Conservation (phyloP, 2,113 vertebrate species). For the Otocyon megalotis region DNA sequence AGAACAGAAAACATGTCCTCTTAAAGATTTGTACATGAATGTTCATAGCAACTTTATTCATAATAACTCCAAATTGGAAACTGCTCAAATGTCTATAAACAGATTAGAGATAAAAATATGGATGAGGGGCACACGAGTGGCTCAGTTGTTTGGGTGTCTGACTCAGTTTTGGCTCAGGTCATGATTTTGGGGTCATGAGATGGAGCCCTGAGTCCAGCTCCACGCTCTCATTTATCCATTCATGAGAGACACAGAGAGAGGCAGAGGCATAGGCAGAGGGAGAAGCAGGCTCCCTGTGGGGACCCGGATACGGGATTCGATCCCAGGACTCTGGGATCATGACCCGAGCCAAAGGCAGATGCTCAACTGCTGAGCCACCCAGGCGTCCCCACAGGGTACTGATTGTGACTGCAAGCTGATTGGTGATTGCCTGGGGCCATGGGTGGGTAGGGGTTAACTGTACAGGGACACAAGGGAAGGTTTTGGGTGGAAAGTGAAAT, state of each 20-base stretch:
- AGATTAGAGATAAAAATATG: background rate
- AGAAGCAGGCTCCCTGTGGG: no score
- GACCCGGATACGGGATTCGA: no score
- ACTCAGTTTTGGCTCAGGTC: background rate
- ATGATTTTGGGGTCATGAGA: no score
- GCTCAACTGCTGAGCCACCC: no score
- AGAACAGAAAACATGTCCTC: conserved; percentile 16
- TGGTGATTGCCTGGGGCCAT: background rate
- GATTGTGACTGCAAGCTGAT: background rate
- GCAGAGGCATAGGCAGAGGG: no score
- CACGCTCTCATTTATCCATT: no score
- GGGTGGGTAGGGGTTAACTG: background rate
- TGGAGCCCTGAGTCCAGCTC: no score
- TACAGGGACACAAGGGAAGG: background rate
- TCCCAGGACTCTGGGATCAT: no score
- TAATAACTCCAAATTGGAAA: background rate
- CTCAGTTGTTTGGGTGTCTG: background rate
- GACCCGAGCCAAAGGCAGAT: no score
- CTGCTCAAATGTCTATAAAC: background rate
- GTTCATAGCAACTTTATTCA: background rate
- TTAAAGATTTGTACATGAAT: background rate
- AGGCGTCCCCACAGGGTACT: no score
- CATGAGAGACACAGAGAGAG: no score
- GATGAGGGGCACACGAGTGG: background rate
- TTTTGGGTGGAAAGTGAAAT: background rate